phyloP scores from a whole-genome alignment of 2,113 vertebrate genomes.

The Ardeotis arabs region DNA sequence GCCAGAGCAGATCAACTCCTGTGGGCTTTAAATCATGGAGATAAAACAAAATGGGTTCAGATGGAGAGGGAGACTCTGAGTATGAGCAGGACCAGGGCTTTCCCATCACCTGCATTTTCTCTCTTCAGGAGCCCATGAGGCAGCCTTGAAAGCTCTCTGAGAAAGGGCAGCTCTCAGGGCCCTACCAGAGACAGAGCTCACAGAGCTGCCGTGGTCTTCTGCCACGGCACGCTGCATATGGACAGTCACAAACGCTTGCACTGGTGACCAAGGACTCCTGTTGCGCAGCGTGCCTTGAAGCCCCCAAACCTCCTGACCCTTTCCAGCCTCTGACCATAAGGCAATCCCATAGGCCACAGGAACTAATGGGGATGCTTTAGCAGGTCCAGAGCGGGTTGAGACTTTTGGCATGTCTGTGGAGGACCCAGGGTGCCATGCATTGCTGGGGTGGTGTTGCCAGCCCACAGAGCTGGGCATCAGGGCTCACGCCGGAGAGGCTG shows the following conservation, averaged over 20 bases:
- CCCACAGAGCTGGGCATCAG: background rate
- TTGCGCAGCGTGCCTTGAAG: background rate
- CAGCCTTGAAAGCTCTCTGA: background rate
- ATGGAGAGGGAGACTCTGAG: background rate
- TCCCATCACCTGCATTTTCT: background rate
- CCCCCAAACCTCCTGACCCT: background rate
- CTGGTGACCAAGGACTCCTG: background rate
- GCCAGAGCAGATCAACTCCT: background rate
- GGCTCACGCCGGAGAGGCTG: background rate
- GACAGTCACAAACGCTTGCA: background rate
- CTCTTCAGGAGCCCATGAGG: background rate
- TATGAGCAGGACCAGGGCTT: background rate
- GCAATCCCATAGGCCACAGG: background rate
- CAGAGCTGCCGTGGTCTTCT: background rate
- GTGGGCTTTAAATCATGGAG: background rate
- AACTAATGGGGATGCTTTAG: background rate
- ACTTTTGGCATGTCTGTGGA: background rate
- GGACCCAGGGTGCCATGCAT: background rate
- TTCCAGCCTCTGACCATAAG: background rate
- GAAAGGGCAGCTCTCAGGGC: background rate
- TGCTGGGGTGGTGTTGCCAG: background rate
- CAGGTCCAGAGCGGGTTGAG: background rate
- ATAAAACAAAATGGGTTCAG: background rate
- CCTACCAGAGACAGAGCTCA: background rate
- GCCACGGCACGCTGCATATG: rapidly evolving